Evolutionary conservation across 2,888 invertebrate species (phyloP).

Genomic region (Archips crataeganus): DNA sequence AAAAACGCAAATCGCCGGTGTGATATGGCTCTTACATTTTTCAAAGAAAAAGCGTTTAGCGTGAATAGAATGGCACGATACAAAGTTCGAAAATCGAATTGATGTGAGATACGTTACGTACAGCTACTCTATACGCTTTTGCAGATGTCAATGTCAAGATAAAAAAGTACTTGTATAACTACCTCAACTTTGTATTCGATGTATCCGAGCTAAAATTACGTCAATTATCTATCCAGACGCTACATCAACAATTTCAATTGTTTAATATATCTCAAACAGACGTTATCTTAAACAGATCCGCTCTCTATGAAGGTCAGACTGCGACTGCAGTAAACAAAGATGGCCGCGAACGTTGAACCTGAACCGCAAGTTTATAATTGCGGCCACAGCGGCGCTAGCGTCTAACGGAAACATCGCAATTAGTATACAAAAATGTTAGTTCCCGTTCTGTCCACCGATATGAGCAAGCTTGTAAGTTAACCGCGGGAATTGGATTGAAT

Average conservation of each 20-base stretch:
- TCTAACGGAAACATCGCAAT: neutral
- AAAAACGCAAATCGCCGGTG: no score
- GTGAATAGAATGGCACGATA: no score
- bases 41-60: no score
- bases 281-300: constrained; percentile 18
- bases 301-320: constrained; percentile 33
- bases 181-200: neutral
- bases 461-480: constrained; percentile 12
- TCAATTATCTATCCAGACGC: constrained; percentile 1
- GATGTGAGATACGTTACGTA: no score
- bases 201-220: neutral
- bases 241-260: neutral
- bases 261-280: constrained; percentile 12
- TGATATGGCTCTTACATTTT: no score
- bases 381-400: neutral
- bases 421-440: neutral
- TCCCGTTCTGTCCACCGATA: neutral
- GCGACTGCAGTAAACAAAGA: constrained; percentile 35
- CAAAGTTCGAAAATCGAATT: no score
- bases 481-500: constrained; percentile 27
- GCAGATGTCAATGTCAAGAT: no score
- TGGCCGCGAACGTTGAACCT: constrained; percentile 37
- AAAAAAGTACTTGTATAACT: neutral
- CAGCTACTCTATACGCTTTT: no score
- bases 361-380: neutral